These are phyloP conservation scores for Caenorhabditis sp. DNA, from an alignment of 2,888 invertebrate genomes.

Conservation along the genomic window DNA sequence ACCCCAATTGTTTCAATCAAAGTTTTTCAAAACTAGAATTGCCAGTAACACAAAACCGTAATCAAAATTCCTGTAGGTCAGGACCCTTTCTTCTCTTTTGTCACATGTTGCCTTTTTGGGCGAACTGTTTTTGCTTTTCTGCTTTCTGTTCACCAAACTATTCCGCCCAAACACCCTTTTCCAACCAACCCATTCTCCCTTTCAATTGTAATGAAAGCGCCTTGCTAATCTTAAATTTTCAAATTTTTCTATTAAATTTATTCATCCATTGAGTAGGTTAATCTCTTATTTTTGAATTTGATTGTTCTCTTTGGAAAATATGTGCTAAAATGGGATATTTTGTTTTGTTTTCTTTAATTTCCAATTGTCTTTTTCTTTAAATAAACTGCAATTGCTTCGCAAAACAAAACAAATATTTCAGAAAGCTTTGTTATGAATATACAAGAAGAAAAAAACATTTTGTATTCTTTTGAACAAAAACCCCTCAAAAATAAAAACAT, in stretches of 20 bases:
- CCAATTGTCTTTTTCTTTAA: conserved; percentile 17
- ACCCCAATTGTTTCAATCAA: conserved; percentile 21
- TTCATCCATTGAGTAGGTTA: neutral
- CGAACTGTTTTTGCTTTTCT: conserved; percentile 45
- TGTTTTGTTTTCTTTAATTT: conserved; percentile 33
- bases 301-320: conserved; percentile 12
- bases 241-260: neutral
- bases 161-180: conserved; percentile 16
- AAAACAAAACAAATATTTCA: conserved; percentile 7
- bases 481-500: conserved; percentile 24
- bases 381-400: conserved; percentile 61
- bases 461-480: neutral
- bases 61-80: conserved; percentile 24
- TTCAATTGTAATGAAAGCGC: conserved; percentile 36
- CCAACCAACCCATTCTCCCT: conserved; percentile 20
- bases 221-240: too few species aligned
- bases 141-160: conserved; percentile 26
- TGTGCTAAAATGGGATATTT: conserved; percentile 35
- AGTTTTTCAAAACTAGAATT: conserved; percentile 7
- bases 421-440: neutral
- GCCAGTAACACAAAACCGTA: conserved; percentile 22
- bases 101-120: conserved; percentile 46
- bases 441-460: too few species aligned
- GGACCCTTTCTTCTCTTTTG: conserved; percentile 19
- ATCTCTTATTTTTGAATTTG: conserved; percentile 10